Evolutionary conservation across 1,140 invertebrate species (phyloP), one percentile per base, ranked within the genome.

Genomic region (Lordiphosa mommai): DNA sequence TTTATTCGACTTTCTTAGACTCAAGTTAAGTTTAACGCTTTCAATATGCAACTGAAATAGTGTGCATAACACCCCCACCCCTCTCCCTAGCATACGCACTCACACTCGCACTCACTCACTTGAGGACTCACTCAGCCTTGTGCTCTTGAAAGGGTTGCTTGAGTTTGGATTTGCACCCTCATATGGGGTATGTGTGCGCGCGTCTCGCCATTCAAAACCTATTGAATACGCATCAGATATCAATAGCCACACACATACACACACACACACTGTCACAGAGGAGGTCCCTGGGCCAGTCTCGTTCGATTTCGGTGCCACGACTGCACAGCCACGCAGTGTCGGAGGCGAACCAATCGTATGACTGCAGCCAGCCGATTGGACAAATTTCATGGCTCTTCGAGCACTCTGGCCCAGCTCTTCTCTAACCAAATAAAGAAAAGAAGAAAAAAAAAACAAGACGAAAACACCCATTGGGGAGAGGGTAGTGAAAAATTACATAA

Each of bases 211-310:
- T 73, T 80, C 74, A 66, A 80, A 84, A 36, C 49, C 61, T 82
- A 82, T 87, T 87, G 84, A 84, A 87, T 84, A 69, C 70, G 72
- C 84, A 87, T 87, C 84, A 84, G 84, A 87, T 87, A 87, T 87
- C 84, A 79, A 87, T 87, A 80, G 52, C 59, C 43, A 51, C 34
- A 47, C 63, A 66, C 34, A 47, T 59, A 66, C 52, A 38, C 20
- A 43, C 36, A 50, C 50, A 38, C 48, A 33, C 37, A 33, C 14
- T 36, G 14, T 36, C 33, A 38, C 46, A 49, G 13, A 38, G 29
- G 30, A 47, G 27, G 27, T 47, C 44, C 29, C 32, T 34, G 20
- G 30, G 37, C 38, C 44, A 32, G 29, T 51, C 17, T 8, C 20
- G 29, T 77, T 85, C 77, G 72, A 80, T 82, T 74, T 80, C 76